Evolutionary conservation across 2,797 vertebrate genomes (phyloP).

Genomic region (Tachyglossus aculeatus): DNA sequence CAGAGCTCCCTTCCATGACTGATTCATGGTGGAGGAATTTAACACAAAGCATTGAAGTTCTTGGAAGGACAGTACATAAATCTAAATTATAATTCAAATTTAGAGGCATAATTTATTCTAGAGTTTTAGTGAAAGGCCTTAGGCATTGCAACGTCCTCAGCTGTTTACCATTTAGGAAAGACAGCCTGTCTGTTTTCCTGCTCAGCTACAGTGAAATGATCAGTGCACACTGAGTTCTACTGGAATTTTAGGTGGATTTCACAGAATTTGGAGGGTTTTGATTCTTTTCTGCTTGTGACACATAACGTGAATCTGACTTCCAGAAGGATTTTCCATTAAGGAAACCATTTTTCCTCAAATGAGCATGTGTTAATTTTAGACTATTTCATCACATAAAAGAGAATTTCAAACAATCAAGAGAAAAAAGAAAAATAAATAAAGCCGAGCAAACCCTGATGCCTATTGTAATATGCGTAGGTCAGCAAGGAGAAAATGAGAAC

Average conservation of each 20-base stretch:
- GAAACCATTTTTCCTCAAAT: neutral
- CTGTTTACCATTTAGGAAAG: neutral
- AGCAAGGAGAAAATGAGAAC: neutral
- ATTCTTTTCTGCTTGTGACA: neutral
- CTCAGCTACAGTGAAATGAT: neutral
- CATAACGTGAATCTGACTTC: neutral
- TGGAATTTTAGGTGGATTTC: neutral
- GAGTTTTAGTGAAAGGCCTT: too few relatives aligned
- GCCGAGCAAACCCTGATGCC: neutral
- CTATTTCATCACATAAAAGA: neutral
- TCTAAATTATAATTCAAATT: too few relatives aligned
- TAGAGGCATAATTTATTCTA: too few relatives aligned
- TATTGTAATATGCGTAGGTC: neutral
- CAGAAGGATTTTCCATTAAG: neutral
- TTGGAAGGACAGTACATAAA: too few relatives aligned
- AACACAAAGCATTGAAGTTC: too few relatives aligned
- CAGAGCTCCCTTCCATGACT: too few relatives aligned
- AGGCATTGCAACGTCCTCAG: neutral
- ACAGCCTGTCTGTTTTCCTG: neutral
- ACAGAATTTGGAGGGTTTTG: neutral
- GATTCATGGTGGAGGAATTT: too few relatives aligned
- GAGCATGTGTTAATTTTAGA: neutral
- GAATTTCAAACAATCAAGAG: neutral
- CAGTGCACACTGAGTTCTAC: neutral
- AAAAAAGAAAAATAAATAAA: neutral